Evolutionary conservation across 1,140 invertebrate genomes (phyloP).

Genomic region (Coelopa frigida): DNA sequence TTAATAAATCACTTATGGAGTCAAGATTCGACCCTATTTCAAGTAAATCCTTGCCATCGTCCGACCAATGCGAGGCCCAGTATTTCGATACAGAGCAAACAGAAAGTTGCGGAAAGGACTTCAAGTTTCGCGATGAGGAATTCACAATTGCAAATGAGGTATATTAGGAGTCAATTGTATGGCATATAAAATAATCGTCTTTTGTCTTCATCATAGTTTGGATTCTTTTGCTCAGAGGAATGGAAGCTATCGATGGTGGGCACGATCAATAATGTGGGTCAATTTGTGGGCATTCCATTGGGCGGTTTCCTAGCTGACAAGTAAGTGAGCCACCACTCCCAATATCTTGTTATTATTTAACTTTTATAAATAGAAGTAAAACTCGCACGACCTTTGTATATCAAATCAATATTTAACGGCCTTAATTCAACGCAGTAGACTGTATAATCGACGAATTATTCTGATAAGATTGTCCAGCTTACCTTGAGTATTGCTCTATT

Average conservation of each 20-base stretch:
- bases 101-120: slow-evolving; percentile 25
- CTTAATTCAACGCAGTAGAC: too few relatives aligned
- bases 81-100: slow-evolving; percentile 41
- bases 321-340: too few relatives aligned
- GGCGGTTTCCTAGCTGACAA: slow-evolving; percentile 62
- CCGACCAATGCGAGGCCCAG: slow-evolving; percentile 16
- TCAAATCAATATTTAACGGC: too few relatives aligned
- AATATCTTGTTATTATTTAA: too few relatives aligned
- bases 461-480: too few relatives aligned
- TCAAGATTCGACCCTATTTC: too few relatives aligned
- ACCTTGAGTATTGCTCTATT: not conserved
- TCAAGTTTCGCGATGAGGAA: slow-evolving; percentile 30
- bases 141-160: slow-evolving; percentile 38
- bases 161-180: too few relatives aligned
- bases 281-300: slow-evolving; percentile 60
- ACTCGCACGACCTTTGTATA: too few relatives aligned
- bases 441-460: too few relatives aligned
- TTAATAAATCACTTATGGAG: slow-evolving; percentile 10
- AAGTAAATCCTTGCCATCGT: slow-evolving; percentile 15
- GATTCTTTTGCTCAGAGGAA: slow-evolving; percentile 52
- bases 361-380: too few relatives aligned
- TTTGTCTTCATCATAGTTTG: slow-evolving; percentile 46
- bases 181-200: not conserved
- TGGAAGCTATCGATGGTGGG: slow-evolving; percentile 66
- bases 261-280: slow-evolving; percentile 63